Evolutionary conservation across 30 jellyfish, hydroid and myxozoan genomes (phyloP).

Genomic region (Turritopsis dohrnii): DNA sequence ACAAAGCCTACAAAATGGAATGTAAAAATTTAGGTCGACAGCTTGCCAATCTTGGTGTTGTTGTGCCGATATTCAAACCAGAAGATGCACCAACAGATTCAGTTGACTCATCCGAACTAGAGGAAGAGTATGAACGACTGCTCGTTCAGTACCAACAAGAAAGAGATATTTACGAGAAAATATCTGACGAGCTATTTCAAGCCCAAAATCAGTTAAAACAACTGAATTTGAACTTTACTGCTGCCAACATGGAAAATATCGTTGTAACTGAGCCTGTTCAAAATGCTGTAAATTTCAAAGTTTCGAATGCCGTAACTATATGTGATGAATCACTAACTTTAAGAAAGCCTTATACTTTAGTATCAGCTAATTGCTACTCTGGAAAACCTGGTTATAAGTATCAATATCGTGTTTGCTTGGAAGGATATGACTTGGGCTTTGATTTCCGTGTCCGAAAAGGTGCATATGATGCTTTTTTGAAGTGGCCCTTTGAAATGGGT

Average conservation of each 20-base stretch:
- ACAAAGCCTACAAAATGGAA: not conserved
- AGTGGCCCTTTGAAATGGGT: conserved; percentile 5
- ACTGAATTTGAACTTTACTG: not conserved
- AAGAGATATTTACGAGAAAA: not conserved
- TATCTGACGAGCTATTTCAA: not conserved
- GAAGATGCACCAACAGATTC: not conserved
- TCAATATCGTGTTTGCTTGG: not conserved
- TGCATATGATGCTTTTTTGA: not conserved
- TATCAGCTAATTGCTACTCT: not conserved
- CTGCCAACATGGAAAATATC: not conserved
- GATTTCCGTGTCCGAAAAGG: not conserved
- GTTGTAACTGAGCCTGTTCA: not conserved
- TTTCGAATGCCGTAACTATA: not conserved
- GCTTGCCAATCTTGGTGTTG: not conserved
- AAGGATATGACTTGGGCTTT: not conserved
- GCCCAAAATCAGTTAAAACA: not conserved
- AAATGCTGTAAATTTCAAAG: not conserved
- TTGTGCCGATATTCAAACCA: not conserved
- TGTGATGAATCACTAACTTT: not conserved
- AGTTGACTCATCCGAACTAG: not conserved
- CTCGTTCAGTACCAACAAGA: not conserved
- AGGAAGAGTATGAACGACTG: not conserved
- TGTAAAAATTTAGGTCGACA: not conserved
- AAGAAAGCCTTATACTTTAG: not conserved
- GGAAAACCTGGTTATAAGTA: conserved; percentile 1